Base-by-base conservation (phyloP, 2,888 invertebrate species). In the Trissolcus brochymenae region DNA sequence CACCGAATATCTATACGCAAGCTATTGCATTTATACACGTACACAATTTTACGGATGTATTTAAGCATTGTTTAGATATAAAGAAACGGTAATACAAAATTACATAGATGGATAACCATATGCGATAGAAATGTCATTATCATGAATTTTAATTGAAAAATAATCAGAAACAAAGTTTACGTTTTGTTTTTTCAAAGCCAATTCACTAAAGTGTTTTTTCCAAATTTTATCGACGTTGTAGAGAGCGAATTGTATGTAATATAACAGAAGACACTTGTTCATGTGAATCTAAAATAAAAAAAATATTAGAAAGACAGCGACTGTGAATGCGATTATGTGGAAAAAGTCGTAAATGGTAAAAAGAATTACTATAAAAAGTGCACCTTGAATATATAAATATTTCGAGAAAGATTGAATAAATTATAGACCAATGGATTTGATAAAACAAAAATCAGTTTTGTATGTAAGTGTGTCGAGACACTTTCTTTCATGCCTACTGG, bases 401-500 rank as follows among this genome's bases (percentile, higher is more conserved):
- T 68, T 70, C 73, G 62, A 50, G 59, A 51, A 17, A 71, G 56
- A 46, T 46, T 54, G 54, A 65, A 35, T n/a, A 59, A 55, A 21
- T 25, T 51, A 67, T 57, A 70, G 79, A 72, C 72, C 72, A 78
- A 84, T 76, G 84, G 82, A 84, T 84, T 84, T 84, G 84, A 84
- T 80, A 82, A 72, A 82, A 72, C 82, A 79, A 78, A 79, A 83
- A 81, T 76, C 79, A 81, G 79, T 83, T 84, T 83, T 82, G 81
- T 81, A 72, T 78, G 78, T 82, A 83, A 82, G 78, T 84, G 84
- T 84, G 82, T 83, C 82, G 82, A 76, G 72, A 79, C 76, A 79
- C 82, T 84, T 81, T 77, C 80, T 83, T 83, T 81, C 80, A 80
- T 78, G 74, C 76, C 81, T 82, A 82, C 68, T 75, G 75, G 81